Base-by-base conservation (phyloP, 2,113 vertebrate species). In the Melanostigma gelatinosum region DNA sequence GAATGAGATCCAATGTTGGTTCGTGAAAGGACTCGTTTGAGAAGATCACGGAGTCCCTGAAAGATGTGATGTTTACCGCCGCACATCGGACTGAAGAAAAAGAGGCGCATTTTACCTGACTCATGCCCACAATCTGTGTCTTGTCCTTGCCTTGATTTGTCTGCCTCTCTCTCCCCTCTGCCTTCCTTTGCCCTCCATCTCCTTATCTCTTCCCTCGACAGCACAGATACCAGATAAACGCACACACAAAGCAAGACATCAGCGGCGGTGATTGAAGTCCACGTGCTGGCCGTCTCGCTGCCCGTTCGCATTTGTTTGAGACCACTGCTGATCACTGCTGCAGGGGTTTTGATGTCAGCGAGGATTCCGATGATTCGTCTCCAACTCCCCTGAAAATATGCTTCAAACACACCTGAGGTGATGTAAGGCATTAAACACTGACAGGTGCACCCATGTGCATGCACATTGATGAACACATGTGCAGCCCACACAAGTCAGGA, bases 341-440 rank as follows among this genome's bases (percentile, higher is more conserved):
- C 8, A 18, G 77, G 86, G 72, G 64, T 79, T 83, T 71, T 75
- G 83, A 87, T 88, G 88, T 88, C 91, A 63, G 77, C 44, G 10
- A 34, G 48, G 54, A 89, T 89, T 87, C 54, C 1, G 10, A 88
- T 91, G 85, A 88, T 88, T 84, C 80, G 87, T 85, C 82, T 87
- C 72, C 18, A 75, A 75, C 69, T 76, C 80, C 42, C 32, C 42
- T 75, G 57, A 87, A 87, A 88, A 86, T 87, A 55, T 75, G 78
- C 84, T 72, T 84, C 73, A 72, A 82, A 84, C 65, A 77, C 78
- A 91, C 86, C 89, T 87, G 72, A 76, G 81, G 88, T 82, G 78
- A 71, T 63, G n/a, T 24, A 11, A 60, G 68, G 81, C 77, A 80
- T 84, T 69, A 38, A 32, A 55, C 55, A 50, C 58, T 12, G 78